These are phyloP conservation scores for Natrix natrix DNA, from an alignment of 2,797 vertebrate species.

Conservation along the genomic window DNA sequence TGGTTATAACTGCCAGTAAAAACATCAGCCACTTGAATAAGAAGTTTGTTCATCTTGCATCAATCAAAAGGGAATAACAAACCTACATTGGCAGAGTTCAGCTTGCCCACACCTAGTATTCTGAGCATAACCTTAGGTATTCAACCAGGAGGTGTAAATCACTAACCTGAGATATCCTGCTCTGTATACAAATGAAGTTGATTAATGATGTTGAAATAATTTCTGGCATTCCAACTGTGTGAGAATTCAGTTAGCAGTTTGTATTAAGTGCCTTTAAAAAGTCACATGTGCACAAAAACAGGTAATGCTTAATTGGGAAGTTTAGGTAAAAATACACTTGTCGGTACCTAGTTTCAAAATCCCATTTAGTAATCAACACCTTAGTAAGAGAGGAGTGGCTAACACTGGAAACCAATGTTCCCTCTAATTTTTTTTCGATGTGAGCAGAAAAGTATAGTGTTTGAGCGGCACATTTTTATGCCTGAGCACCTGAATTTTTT, in stretches of 20 bases:
- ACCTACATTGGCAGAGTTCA: not conserved
- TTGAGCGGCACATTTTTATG: too few species aligned
- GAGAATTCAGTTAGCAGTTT: not conserved
- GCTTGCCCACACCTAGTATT: not conserved
- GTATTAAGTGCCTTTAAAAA: not conserved
- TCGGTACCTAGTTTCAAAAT: not conserved
- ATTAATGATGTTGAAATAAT: not conserved
- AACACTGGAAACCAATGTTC: accelerated
- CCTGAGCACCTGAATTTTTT: too few species aligned
- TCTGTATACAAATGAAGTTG: not conserved
- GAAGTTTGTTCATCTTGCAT: not conserved
- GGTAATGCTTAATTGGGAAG: conserved; percentile 18
- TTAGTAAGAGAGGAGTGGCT: not conserved
- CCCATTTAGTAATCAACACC: not conserved
- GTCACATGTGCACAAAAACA: not conserved
- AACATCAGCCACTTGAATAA: not conserved
- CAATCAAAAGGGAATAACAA: not conserved
- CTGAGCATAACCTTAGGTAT: not conserved
- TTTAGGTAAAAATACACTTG: not conserved
- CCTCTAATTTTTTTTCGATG: too few species aligned
- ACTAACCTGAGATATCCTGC: not conserved
- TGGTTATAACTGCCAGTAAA: not conserved
- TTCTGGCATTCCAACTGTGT: not conserved
- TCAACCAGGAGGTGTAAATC: not conserved
- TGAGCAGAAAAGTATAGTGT: too few species aligned